These are phyloP conservation scores for Oncorhynchus gorbuscha DNA, from an alignment of 2,113 vertebrate species.

Conservation along the genomic window DNA sequence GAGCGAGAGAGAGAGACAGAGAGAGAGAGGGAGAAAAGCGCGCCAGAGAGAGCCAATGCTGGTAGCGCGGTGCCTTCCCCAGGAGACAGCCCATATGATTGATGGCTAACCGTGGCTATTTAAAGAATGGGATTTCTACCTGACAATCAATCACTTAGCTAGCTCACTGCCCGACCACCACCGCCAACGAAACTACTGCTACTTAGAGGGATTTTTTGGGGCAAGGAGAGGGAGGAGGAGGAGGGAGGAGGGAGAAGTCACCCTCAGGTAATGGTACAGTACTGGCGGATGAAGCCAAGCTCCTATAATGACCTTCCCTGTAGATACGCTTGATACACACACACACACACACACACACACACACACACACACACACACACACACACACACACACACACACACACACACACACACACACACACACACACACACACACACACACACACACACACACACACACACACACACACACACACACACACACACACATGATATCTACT, in stretches of 20 bases:
- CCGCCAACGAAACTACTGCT: constrained; percentile 1
- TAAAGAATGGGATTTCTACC: constrained; percentile 53
- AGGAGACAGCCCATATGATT: constrained; percentile 47
- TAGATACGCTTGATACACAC: constrained; percentile 37
- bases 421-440: constrained; percentile 12
- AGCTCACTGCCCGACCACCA: constrained; percentile 9
- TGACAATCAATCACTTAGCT: constrained; percentile 60
- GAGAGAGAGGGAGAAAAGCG: too few relatives aligned
- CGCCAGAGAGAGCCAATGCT: neutral
- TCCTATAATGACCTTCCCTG: constrained; percentile 32
- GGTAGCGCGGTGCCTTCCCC: constrained; percentile 11
- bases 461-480: too few relatives aligned
- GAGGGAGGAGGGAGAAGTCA: constrained; percentile 1
- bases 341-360: constrained; percentile 1
- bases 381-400: constrained; percentile 18
- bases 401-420: constrained; percentile 21
- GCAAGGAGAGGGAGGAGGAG: neutral
- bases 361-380: constrained; percentile 12
- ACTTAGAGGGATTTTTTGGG: neutral
- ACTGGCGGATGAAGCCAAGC: constrained; percentile 11
- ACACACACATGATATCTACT: constrained; percentile 12
- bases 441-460: constrained; percentile 16
- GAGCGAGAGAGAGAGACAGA: too few relatives aligned
- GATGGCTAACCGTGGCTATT: constrained; percentile 48
- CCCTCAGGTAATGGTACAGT: constrained; percentile 1